A percentile compares a stretch with the other conserved stretches of the same genome.
phyloP scores from a whole-genome alignment of 2,888 invertebrate genomes.

The Sesamia inferens region DNA sequence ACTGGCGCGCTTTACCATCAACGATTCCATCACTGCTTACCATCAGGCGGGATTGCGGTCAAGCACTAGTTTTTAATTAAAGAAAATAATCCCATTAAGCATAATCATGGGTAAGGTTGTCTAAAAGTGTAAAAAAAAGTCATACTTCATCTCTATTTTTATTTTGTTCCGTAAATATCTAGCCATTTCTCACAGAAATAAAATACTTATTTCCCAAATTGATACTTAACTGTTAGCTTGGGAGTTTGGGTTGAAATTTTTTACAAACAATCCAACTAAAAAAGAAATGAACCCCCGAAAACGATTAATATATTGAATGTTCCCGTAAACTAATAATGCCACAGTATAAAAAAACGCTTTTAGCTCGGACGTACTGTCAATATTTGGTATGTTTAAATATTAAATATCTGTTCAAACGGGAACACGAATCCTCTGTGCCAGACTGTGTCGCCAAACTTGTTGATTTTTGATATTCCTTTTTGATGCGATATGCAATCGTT shows the following conservation, averaged over 20 bases:
- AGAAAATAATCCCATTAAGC: too few species aligned
- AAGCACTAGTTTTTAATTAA: too few species aligned
- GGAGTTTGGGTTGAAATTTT: too few species aligned
- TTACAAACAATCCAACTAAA: too few species aligned
- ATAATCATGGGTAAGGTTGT: too few species aligned
- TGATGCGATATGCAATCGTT: constrained; percentile 69
- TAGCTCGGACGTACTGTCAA: constrained; percentile 38
- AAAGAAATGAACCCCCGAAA: too few species aligned
- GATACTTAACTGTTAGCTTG: background rate
- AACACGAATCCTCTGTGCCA: constrained; percentile 35
- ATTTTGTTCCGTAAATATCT: background rate
- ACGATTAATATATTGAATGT: constrained; percentile 22
- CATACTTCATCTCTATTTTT: background rate
- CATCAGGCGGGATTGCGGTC: too few species aligned
- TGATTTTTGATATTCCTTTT: constrained; percentile 68
- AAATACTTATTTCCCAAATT: background rate
- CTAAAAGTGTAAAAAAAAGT: background rate
- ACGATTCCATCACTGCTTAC: too few species aligned
- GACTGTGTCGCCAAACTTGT: constrained; percentile 60
- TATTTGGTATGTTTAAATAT: constrained; percentile 52
- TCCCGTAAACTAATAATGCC: background rate
- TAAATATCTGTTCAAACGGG: constrained; percentile 39
- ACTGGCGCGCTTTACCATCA: too few species aligned
- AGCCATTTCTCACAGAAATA: background rate
- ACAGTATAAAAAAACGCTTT: constrained; percentile 22